Conservation (phyloP, 2,888 invertebrate species). For the Drosophila anomalata region DNA sequence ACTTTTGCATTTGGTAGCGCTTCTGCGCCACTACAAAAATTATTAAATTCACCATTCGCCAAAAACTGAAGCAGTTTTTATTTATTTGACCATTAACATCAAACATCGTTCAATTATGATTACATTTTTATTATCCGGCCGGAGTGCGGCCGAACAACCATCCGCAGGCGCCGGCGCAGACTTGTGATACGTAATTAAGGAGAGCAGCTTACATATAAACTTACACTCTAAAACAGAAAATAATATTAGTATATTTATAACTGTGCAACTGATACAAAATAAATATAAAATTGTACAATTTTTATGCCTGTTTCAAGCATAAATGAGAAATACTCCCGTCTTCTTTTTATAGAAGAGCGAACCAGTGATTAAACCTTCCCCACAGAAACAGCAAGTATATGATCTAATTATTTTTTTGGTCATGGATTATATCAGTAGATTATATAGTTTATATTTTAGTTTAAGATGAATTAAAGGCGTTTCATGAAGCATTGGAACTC, state of each 20-base stretch:
- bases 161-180: conserved; percentile 41
- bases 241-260: conserved; percentile 24
- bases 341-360: background rate
- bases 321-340: background rate
- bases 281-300: conserved; percentile 21
- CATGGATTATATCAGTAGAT: background rate
- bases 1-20: conserved; percentile 21
- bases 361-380: background rate
- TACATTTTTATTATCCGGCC: conserved; percentile 4
- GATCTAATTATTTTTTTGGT: background rate
- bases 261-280: conserved; percentile 30
- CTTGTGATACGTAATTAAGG: conserved; percentile 61
- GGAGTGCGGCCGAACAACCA: conserved; percentile 10
- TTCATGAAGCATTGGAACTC: conserved; percentile 3
- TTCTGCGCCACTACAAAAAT: conserved; percentile 8
- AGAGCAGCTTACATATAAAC: conserved; percentile 39
- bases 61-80: background rate
- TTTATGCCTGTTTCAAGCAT: background rate
- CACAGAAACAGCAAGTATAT: background rate
- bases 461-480: background rate
- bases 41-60: conserved; percentile 4
- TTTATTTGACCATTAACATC: conserved; percentile 12
- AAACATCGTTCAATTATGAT: conserved; percentile 17
- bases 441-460: background rate
- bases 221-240: conserved; percentile 34